Percentiles rank a stretch among this genome's conserved stretches.
phyloP scores from a whole-genome alignment of 2,113 vertebrate genomes.

The Strix aluco region DNA sequence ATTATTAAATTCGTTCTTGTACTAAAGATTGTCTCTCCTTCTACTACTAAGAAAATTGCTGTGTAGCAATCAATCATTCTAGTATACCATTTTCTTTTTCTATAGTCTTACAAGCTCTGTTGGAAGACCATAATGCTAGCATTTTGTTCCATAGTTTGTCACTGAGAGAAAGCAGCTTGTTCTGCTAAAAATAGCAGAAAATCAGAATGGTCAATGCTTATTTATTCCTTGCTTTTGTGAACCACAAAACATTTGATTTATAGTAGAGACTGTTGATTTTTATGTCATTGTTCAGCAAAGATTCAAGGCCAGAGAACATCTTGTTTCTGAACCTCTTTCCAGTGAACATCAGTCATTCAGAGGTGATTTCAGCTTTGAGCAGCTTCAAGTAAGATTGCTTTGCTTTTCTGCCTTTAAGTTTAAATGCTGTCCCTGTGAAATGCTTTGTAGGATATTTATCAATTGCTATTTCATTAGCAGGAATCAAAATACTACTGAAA shows the following conservation, averaged over 20 bases:
- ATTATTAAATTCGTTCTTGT: background rate
- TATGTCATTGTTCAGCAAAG: background rate
- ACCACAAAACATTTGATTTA: background rate
- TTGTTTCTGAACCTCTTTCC: background rate
- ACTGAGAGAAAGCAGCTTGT: background rate
- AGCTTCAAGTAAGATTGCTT: background rate
- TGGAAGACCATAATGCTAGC: background rate
- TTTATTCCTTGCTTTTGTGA: background rate
- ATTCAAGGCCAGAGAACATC: background rate
- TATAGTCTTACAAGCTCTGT: background rate
- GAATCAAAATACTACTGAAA: background rate
- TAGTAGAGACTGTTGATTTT: background rate
- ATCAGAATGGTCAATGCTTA: background rate
- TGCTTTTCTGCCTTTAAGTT: background rate
- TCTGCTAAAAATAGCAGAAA: background rate
- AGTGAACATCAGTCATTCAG: background rate
- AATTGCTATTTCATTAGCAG: background rate
- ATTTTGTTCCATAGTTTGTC: background rate
- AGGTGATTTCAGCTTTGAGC: background rate
- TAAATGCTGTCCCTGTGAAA: background rate
- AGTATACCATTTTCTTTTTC: background rate
- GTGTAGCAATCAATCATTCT: background rate
- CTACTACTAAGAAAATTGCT: background rate
- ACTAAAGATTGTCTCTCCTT: background rate
- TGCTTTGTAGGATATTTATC: background rate